A percentile compares a stretch with the other conserved stretches of the same genome.
phyloP scores from a whole-genome alignment of 2,888 invertebrate species.

The Cryptophagus acutangulus region DNA sequence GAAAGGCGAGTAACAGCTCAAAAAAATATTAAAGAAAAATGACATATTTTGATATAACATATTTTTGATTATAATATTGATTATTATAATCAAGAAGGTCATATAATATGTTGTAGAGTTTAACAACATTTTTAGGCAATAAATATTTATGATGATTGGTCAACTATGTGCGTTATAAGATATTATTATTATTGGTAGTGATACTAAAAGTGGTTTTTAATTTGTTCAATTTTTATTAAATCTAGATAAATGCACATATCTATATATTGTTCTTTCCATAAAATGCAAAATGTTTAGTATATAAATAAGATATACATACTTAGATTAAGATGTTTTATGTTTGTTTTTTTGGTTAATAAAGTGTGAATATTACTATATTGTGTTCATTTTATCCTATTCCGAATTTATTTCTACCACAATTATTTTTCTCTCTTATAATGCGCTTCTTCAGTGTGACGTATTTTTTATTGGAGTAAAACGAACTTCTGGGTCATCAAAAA shows the following conservation, averaged over 20 bases:
- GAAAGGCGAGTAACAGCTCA: conserved; percentile 43
- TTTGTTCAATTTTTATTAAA: too few species aligned
- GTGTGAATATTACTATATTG: conserved; percentile 42
- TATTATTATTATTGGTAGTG: too few species aligned
- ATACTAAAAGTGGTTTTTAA: too few species aligned
- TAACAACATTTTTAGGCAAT: conserved; percentile 27
- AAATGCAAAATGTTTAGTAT: conserved; percentile 45
- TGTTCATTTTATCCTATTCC: too few species aligned
- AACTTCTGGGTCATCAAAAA: too few species aligned
- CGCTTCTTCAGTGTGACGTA: too few species aligned
- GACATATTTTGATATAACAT: conserved; percentile 37
- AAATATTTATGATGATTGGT: conserved; percentile 17
- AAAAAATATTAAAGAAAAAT: too few species aligned
- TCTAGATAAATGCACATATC: conserved; percentile 47
- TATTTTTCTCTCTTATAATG: too few species aligned
- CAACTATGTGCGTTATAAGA: too few species aligned
- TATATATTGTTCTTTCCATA: conserved; percentile 46
- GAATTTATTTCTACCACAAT: too few species aligned
- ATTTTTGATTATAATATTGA: conserved; percentile 27
- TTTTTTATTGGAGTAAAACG: too few species aligned
- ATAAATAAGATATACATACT: too few species aligned
- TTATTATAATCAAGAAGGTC: conserved; percentile 30
- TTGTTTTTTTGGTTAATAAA: conserved; percentile 45
- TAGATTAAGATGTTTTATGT: conserved; percentile 44
- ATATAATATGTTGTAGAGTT: background rate